Evolutionary conservation across 2,113 vertebrate species (phyloP).

Genomic region (Colossoma macropomum): DNA sequence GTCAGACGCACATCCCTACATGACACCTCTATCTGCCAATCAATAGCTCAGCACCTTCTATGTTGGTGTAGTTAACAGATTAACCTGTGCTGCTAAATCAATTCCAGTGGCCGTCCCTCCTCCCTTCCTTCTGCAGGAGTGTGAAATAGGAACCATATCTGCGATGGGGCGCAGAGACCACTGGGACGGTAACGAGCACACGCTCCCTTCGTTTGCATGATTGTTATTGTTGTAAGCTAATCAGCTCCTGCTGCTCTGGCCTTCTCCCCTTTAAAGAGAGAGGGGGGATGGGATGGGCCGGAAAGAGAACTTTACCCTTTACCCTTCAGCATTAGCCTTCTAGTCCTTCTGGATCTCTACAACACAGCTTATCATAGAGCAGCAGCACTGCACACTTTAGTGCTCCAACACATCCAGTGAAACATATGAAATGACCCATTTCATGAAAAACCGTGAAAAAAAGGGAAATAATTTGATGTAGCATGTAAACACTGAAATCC

Average conservation of each 20-base stretch:
- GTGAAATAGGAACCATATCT: slow-evolving; percentile 66
- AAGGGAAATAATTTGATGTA: too few relatives aligned
- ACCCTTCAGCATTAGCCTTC: not conserved
- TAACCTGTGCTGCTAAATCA: slow-evolving; percentile 42
- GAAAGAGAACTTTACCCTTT: slow-evolving; percentile 1
- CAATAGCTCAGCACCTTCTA: slow-evolving; percentile 9
- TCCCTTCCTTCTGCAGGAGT: slow-evolving; percentile 17
- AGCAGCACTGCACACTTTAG: too few relatives aligned
- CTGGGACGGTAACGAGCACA: slow-evolving; percentile 67
- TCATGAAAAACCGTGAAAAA: too few relatives aligned
- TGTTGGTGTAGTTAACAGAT: slow-evolving; percentile 39
- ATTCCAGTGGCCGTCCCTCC: slow-evolving; percentile 43
- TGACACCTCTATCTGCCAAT: not conserved
- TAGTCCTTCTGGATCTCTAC: too few relatives aligned
- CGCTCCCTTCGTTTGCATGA: slow-evolving; percentile 72
- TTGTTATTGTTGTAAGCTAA: slow-evolving; percentile 72
- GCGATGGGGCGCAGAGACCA: slow-evolving; percentile 6
- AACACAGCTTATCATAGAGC: too few relatives aligned
- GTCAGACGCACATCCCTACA: not conserved
- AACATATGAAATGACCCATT: too few relatives aligned
- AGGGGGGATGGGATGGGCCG: slow-evolving; percentile 9
- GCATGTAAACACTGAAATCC: too few relatives aligned
- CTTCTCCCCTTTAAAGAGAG: slow-evolving; percentile 54
- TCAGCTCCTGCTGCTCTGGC: slow-evolving; percentile 66
- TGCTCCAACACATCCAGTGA: too few relatives aligned